These are phyloP conservation scores for Ursus arctos DNA, from an alignment of 2,113 vertebrate genomes.

Conservation along the genomic window DNA sequence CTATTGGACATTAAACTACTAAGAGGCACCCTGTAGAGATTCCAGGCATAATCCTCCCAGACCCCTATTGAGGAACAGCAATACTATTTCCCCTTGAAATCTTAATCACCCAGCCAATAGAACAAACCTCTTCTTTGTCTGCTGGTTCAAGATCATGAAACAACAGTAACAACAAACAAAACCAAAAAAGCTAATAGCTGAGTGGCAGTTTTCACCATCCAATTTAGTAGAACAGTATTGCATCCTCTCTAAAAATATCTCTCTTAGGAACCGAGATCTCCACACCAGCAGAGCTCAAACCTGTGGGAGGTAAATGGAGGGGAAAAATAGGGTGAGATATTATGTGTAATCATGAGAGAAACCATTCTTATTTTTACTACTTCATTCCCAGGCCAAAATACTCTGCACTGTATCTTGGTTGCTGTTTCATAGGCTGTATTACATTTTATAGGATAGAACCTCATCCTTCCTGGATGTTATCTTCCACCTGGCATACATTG, in stretches of 20 bases:
- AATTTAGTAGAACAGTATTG: background rate
- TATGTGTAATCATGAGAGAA: background rate
- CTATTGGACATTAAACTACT: constrained; percentile 17
- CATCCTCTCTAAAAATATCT: background rate
- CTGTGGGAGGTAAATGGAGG: background rate
- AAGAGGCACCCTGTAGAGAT: background rate
- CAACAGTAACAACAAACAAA: background rate
- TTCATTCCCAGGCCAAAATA: background rate
- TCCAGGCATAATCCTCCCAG: background rate
- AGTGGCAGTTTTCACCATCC: background rate
- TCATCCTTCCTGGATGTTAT: background rate
- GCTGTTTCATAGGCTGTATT: background rate
- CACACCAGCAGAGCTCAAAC: background rate
- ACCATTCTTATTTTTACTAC: background rate
- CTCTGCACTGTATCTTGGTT: background rate
- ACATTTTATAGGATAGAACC: background rate
- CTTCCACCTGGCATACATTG: background rate
- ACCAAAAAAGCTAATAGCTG: background rate
- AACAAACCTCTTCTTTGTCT: background rate
- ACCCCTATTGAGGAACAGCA: background rate
- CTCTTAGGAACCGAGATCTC: background rate
- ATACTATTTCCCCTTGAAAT: constrained; percentile 39
- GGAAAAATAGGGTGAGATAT: background rate
- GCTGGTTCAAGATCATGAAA: background rate
- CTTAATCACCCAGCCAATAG: background rate